Conservation (phyloP, 2,888 invertebrate species). For the Eristalis tenax region DNA sequence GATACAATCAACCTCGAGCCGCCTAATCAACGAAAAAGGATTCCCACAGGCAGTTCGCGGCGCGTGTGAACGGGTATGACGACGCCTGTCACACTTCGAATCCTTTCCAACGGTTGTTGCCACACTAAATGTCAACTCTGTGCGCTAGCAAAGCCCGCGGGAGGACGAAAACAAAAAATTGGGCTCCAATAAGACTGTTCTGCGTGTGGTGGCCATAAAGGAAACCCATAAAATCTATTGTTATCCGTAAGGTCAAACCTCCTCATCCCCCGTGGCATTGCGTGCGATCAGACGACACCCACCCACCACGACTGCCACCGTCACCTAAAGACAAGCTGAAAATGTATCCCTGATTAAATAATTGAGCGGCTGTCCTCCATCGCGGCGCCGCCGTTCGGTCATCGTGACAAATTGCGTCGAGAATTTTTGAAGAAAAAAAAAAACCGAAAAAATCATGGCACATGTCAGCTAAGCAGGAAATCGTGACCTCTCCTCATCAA, state of each 20-base stretch:
- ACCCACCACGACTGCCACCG: background rate
- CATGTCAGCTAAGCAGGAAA: slow-evolving; percentile 27
- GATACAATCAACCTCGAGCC: background rate
- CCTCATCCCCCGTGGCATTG: background rate
- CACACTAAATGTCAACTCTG: slow-evolving; percentile 5
- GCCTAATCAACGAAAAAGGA: background rate
- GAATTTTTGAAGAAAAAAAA: slow-evolving; percentile 24
- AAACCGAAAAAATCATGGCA: slow-evolving; percentile 34
- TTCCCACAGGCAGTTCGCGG: background rate
- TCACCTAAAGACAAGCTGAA: background rate
- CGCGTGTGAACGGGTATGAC: background rate
- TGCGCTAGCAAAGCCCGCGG: background rate
- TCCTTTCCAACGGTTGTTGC: background rate
- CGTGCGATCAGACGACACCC: slow-evolving; percentile 24
- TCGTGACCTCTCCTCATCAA: slow-evolving; percentile 37
- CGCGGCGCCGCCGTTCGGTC: background rate
- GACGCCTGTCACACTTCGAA: background rate
- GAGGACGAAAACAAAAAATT: background rate
- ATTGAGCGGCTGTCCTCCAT: slow-evolving; percentile 20
- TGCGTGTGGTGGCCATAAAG: slow-evolving; percentile 23
- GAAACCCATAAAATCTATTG: slow-evolving; percentile 10
- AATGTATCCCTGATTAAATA: slow-evolving; percentile 22
- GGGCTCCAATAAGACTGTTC: background rate
- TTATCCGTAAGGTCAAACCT: slow-evolving; percentile 28
- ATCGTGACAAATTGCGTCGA: slow-evolving; percentile 27